Conservation (phyloP, 2,113 vertebrate species). For the Epinephelus cyanopodus region DNA sequence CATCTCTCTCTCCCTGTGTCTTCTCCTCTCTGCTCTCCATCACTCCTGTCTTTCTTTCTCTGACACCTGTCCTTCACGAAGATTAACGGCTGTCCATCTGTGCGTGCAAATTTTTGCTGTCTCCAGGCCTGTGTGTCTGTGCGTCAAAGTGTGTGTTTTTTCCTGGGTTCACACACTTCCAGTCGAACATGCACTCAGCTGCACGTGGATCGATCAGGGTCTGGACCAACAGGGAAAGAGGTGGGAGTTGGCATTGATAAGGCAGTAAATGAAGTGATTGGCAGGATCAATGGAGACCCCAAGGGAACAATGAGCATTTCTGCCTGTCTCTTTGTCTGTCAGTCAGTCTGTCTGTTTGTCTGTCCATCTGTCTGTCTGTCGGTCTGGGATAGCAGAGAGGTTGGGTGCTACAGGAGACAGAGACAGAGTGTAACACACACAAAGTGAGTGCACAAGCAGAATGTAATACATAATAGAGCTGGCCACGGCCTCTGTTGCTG, state of each 20-base stretch:
- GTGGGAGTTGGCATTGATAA: constrained; percentile 71
- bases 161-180: constrained; percentile 9
- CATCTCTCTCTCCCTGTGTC: constrained; percentile 31
- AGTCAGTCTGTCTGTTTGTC: constrained; percentile 1
- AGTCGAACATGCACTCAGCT: constrained; percentile 43
- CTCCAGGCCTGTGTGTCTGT: neutral
- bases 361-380: constrained; percentile 4
- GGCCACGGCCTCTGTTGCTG: constrained; percentile 43
- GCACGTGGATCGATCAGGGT: constrained; percentile 33
- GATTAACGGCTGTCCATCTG: constrained; percentile 29
- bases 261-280: constrained; percentile 77
- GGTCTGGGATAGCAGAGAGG: constrained; percentile 7
- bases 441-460: constrained; percentile 31
- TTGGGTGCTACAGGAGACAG: constrained; percentile 1
- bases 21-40: constrained; percentile 47
- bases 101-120: neutral
- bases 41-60: constrained; percentile 38
- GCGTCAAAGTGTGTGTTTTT: constrained; percentile 9
- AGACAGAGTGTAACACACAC: constrained; percentile 19
- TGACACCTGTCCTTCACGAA: constrained; percentile 63
- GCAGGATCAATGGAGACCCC: constrained; percentile 70
- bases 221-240: constrained; percentile 33
- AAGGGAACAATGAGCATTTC: constrained; percentile 65
- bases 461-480: constrained; percentile 62
- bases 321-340: constrained; percentile 35